phyloP scores from a whole-genome alignment of 2,888 invertebrate species.

The Philhelius pedissequus region DNA sequence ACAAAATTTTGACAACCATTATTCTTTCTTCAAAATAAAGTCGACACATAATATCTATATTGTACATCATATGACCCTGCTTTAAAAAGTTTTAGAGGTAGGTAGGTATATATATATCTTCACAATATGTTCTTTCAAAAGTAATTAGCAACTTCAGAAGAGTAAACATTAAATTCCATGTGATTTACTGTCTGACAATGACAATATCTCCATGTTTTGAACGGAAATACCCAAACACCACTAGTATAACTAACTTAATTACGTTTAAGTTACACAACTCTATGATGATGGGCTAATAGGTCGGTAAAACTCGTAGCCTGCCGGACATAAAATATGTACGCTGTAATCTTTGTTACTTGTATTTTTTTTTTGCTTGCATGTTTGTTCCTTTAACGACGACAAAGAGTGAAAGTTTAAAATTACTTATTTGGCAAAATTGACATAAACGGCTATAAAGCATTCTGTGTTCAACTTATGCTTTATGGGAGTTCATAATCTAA shows the following conservation, averaged over 20 bases:
- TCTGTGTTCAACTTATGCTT: neutral
- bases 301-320: slow-evolving; percentile 33
- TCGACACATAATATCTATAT: neutral
- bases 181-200: neutral
- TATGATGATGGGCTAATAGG: slow-evolving; percentile 13
- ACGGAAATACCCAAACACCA: slow-evolving; percentile 29
- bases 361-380: neutral
- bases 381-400: slow-evolving; percentile 2
- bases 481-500: too few species aligned
- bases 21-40: neutral
- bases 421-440: slow-evolving; percentile 10
- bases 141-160: neutral
- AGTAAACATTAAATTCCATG: neutral
- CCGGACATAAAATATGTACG: neutral
- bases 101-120: too few species aligned
- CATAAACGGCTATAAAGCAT: neutral
- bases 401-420: slow-evolving; percentile 51
- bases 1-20: neutral
- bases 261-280: slow-evolving; percentile 32
- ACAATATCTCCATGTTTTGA: neutral
- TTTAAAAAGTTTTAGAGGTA: neutral
- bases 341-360: neutral
- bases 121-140: neutral
- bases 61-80: neutral
- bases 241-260: slow-evolving; percentile 2